Base-by-base conservation (phyloP, 2,888 invertebrate genomes). In the Dexiosoma caninum region DNA sequence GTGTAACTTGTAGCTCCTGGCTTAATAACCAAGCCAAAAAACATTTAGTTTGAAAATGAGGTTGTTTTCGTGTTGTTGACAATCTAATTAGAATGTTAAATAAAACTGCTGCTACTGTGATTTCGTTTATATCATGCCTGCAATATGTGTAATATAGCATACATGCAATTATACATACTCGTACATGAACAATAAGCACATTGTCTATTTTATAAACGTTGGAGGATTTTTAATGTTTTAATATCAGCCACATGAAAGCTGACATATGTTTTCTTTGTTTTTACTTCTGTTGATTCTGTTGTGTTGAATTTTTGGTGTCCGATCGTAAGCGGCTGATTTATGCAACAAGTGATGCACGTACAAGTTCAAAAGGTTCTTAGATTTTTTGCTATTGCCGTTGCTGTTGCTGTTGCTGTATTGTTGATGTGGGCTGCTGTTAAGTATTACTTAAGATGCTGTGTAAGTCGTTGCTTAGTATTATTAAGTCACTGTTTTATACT, bases 51-150 rank as follows among this genome's bases (percentile, higher is more conserved):
- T 60, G 67, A 72, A 81, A 81, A 81, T 81, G 80, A 81, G 80
- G 80, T 81, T 81, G 80, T 81, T 81, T 81, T 81, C 80, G 80
- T 81, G 80, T 77, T 81, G 80, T 81, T 81, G 80, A 89, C 88
- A 88, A 88, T 88, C 89, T 88, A 88, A 88, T 88, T 88, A 88
- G 89, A 87, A 87, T 88, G 87, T 86, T 84, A 86, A 86, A 87
- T 85, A 77, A 77, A 81, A 81, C 80, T 53, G 57, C 35, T 59
- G 74, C 77, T 81, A 77, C 80, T 81, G 80, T 81, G 80, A 81
- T 81, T 81, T 81, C 77, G 42, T 79, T 69, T 66, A 75, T 66
- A 57, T 66, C 66, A 75, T 75, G 74, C 30, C 30, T 75, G 74
- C 66, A 75, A 75, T 57, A 75, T n/a, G n/a, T n/a, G n/a, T 66